Base-by-base conservation (phyloP, 1,140 invertebrate genomes). In the Drosophila tani region DNA sequence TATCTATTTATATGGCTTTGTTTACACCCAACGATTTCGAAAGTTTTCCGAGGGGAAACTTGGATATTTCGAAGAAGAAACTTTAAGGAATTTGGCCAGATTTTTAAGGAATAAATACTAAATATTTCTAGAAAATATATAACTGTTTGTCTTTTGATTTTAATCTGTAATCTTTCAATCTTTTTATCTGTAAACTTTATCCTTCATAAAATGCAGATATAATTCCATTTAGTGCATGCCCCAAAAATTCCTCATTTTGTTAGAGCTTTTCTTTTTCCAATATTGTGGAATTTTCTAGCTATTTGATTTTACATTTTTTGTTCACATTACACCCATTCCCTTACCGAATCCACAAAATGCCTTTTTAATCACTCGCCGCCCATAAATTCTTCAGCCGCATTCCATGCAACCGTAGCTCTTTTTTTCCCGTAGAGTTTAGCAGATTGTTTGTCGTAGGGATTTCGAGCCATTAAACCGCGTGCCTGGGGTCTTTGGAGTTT, bases 371-470 rank as follows among this genome's bases (percentile, higher is more conserved):
- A 53, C 66, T 45, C 29, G 43, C 32, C 46, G 40, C 68, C 19
- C 68, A 71, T 40, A 71, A 71, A 71, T 55, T 70, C 51, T 15
- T 24, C 67, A 27, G n/a, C 51, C 66, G 35, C 64, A 69, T 69
- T 58, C 66, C 66, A 21, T 32, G 32, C 40, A 47, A 55, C n/a
- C 40, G 24, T 47, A 19, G 47, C 63, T 51, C 8, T 56, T 62
- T 46, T 67, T 64, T 40, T 29, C 14, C 14, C 21, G 14, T 40
- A 24, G 5, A 67, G 58, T 68, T 69, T 69, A 55, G 32, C 41
- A 40, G 50, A 69, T 69, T 73, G 35, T 73, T 73, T 68, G 66
- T 41, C 46, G 27, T 68, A 50, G 63, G 63, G 63, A 68, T 68
- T 66, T 19, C 14, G 11, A 50, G 24, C n/a, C 27, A 24, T 62